Evolutionary conservation across 2,113 vertebrate genomes (phyloP), one percentile per base, ranked within the genome.

Genomic region (Scomber scombrus): DNA sequence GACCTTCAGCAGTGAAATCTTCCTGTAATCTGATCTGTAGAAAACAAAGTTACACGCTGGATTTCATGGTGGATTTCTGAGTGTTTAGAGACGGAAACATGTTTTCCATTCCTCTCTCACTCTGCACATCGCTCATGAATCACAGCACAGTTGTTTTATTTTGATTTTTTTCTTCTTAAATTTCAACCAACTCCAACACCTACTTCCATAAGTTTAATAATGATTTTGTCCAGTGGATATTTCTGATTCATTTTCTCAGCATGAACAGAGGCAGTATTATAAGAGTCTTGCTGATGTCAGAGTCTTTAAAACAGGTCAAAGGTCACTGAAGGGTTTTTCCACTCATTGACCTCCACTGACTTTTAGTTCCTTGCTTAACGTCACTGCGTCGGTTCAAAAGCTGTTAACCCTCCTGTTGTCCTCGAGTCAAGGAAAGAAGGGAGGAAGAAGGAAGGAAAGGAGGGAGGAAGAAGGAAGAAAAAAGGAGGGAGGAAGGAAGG

Each of bases 41-140:
- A 62, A 51, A 72, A 61, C 56, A 72, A 11, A 51, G 29, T 51
- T 21, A 50, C 55, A 50, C n/a, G 26, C 56, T 16, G 46, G 13
- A 72, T 72, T 60, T 72, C 46, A 60, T 3, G 56, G 2, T 14
- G 13, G 26, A 31, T 50, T 29, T 50, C 8, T 16, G 29, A 16
- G 46, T 50, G 5, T 51, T 72, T 23, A 40, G 26, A 19, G 45
- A 51, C 2, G 26, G 26, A 50, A 69, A 46, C 21, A 40, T 19
- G 54, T 71, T 71, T 29, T 71, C 14, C 40, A 8, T 26, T 18
- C 40, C n/a, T 26, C 21, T 23, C 51, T 23, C 50, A n/a, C 60
- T 46, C 11, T 12, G 2, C n/a, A 19, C 12, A 3, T 21, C n/a
- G 9, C 50, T 19, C 14, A 18, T 16, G 54, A 58, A 21, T 26